A percentile compares a stretch with the other conserved stretches of the same genome.
Evolutionary conservation across 2,797 vertebrate genomes (phyloP).

Genomic region (Chaenodraco wilsoni): DNA sequence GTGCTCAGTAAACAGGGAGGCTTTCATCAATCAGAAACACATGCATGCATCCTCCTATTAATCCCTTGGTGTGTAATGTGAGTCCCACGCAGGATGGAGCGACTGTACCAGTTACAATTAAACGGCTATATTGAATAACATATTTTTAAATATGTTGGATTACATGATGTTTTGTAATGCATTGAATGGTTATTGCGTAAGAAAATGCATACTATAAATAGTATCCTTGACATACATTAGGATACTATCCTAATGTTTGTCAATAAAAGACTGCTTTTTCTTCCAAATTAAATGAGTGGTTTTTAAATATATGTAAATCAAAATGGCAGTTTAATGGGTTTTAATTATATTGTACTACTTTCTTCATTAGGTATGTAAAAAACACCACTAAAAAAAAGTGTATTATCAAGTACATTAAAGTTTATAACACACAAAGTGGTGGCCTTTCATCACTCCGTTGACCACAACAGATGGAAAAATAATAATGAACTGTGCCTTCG

Average conservation of each 20-base stretch:
- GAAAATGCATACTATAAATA: neutral
- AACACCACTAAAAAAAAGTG: too few relatives aligned
- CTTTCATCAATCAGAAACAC: neutral
- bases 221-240: neutral
- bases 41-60: neutral
- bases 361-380: neutral
- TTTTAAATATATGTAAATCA: too few relatives aligned
- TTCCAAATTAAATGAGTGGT: neutral
- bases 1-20: neutral
- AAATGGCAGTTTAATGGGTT: neutral
- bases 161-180: neutral
- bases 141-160: neutral
- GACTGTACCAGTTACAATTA: neutral
- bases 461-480: too few relatives aligned
- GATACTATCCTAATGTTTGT: neutral
- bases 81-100: conserved; percentile 1
- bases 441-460: neutral
- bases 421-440: neutral
- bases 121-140: neutral
- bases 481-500: neutral
- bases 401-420: neutral
- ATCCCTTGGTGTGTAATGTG: conserved; percentile 3
- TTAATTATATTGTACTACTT: neutral
- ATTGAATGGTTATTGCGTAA: too few relatives aligned
- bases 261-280: neutral